Base-by-base conservation (phyloP, 2,888 invertebrate species). In the Drosophila lacicola region DNA sequence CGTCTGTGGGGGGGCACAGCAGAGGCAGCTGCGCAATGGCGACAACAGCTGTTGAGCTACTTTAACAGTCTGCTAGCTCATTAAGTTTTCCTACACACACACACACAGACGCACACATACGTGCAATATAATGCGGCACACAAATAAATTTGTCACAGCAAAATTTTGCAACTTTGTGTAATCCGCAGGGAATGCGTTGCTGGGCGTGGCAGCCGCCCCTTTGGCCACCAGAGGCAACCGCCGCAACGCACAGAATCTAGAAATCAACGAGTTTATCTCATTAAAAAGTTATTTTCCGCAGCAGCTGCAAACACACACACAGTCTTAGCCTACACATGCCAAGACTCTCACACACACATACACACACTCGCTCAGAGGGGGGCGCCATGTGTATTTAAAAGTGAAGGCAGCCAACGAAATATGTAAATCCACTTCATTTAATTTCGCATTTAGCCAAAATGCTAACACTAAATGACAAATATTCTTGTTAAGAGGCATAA, bases 221-320 rank as follows among this genome's bases (percentile, higher is more conserved):
- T 49, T 70, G 74, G 69, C 75, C 76, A 79, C 74, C 80, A 72
- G 78, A 78, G 65, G 72, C 79, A 87, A 78, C 80, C 81, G 29
- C 29, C 29, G 70, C 86, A 88, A 71, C 88, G 79, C 70, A 76
- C 71, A 82, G 79, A 77, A 87, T 85, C 82, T 82, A 84, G 85
- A 82, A 89, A 88, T 89, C 87, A 89, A 88, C 88, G 85, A 88
- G 88, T 87, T 90, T 90, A 90, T 90, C 90, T 90, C 90, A 90
- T 90, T 90, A 90, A 90, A 90, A 90, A 90, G 89, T 90, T 90
- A 90, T 90, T 90, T 90, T 88, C 82, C 88, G 83, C 85, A 80
- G 83, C 79, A 87, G 71, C 77, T 80, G 81, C 77, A 78, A 78
- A 78, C 70, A 74, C 74, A 69, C 72, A 67, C 58, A 67, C 67